Evolutionary conservation across 1,140 invertebrate species (phyloP), one percentile per base, ranked within the genome.

Genomic region (Pseudomyrmex cubaensis): DNA sequence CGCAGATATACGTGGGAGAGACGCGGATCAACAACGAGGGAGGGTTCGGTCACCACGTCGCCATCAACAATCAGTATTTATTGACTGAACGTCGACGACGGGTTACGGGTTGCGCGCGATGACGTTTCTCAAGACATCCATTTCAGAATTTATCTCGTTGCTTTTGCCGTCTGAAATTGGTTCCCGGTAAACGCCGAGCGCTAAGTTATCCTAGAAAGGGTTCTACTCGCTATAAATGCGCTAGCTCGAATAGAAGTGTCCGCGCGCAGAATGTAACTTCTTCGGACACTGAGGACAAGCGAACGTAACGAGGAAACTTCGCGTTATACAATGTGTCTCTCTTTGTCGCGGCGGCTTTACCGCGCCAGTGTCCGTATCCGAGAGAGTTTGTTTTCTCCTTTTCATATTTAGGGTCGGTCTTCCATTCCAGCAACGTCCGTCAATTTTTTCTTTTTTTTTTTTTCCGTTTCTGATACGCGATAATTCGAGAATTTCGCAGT

Each of bases 31-130:
- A 54, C 72, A 46, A 52, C 22, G 72, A 78, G 76, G 76, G 54
- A 62, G 66, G 59, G 35, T 35, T 35, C 35, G 35, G 35, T 35
- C 44, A 48, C 73, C 35, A 83, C 72, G 63, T 77, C 82, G 72
- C 72, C 83, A 70, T 84, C 76, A 69, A 84, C 75, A 80, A 84
- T 80, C 66, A 56, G 12, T 84, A 84, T 84, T 84, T 84, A 84
- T 84, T 64, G 75, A 52, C 62, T 50, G 66, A 62, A 56, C 54
- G 66, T 78, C 61, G 25, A 67, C 59, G 22, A 59, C 73, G 59
- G 35, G 35, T 35, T 35, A 35, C 35, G 35, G 5, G 35, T 35
- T 52, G 35, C 54, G 54, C 67, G 44, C 17, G n/a, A 13, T 76
- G 82, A 83, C 82, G 82, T 83, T 83, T 83, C 82, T 54, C 82